Percentiles rank a stretch among this genome's conserved stretches.
Evolutionary conservation across 2,888 invertebrate species (phyloP).

Genomic region (Standfussiana lucernea): DNA sequence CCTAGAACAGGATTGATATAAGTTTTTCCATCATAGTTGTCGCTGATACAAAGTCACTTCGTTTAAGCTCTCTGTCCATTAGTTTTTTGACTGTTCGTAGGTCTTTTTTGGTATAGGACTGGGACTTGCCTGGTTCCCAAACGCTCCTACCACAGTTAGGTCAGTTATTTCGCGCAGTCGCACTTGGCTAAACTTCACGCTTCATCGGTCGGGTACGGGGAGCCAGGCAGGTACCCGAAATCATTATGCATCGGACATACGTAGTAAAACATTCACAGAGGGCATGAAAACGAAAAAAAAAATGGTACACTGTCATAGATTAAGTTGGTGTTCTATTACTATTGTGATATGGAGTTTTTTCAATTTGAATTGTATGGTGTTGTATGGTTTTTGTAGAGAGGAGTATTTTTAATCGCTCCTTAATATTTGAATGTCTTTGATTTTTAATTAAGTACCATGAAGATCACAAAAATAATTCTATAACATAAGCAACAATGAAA

Average conservation of each 20-base stretch:
- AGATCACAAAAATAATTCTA: no score
- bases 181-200: slow-evolving; percentile 62
- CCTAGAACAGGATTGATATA: neutral
- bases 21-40: neutral
- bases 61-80: neutral
- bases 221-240: slow-evolving; percentile 78
- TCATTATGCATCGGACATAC: slow-evolving; percentile 78
- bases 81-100: neutral
- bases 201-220: slow-evolving; percentile 69
- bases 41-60: neutral
- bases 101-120: neutral
- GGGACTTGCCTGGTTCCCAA: neutral
- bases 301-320: slow-evolving; percentile 72
- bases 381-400: no score
- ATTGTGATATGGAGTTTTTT: no score
- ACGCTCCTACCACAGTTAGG: slow-evolving; percentile 18
- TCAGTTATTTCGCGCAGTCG: slow-evolving; percentile 58
- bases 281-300: slow-evolving; percentile 79
- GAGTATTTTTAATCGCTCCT: no score
- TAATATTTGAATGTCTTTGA: no score
- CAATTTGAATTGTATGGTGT: no score
- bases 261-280: slow-evolving; percentile 78
- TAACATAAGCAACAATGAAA: no score
- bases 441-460: no score
- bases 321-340: slow-evolving; percentile 40